These are phyloP conservation scores for Hydraecia micacea DNA, from an alignment of 2,888 invertebrate genomes.

Conservation along the genomic window DNA sequence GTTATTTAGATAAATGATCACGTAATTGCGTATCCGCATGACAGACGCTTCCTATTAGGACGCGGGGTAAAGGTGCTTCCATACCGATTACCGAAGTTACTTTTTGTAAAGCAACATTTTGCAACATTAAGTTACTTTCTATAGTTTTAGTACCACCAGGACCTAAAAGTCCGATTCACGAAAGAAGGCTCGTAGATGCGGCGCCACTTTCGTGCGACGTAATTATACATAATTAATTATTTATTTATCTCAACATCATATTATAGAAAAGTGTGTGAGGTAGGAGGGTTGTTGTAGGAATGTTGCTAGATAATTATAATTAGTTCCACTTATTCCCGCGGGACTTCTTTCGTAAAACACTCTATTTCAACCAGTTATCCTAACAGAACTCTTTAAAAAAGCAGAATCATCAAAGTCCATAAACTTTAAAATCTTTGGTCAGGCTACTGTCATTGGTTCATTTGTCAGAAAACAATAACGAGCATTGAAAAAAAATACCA, in stretches of 20 bases:
- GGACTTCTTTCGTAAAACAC: neutral
- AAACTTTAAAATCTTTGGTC: conserved; percentile 13
- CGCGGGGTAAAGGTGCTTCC: neutral
- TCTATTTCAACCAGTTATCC: neutral
- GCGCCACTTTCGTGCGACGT: too few species aligned
- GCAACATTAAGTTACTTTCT: neutral
- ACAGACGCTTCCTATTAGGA: neutral
- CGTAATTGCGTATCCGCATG: neutral
- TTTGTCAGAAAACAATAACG: conserved; percentile 33
- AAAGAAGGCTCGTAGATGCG: too few species aligned
- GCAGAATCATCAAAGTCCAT: neutral
- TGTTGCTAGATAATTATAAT: too few species aligned
- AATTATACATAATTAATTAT: too few species aligned
- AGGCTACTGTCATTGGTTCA: conserved; percentile 1
- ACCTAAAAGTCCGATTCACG: too few species aligned
- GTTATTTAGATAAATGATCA: neutral
- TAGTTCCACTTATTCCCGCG: too few species aligned
- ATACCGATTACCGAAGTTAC: too few species aligned
- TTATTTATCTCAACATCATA: too few species aligned
- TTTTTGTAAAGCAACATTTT: neutral
- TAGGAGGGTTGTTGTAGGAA: too few species aligned
- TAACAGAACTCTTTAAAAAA: neutral
- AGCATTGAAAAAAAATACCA: conserved; percentile 1
- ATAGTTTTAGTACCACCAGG: neutral
- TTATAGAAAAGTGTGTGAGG: too few species aligned